Conservation (phyloP, 2,888 invertebrate species). For the Lasioglossum zephyrum region DNA sequence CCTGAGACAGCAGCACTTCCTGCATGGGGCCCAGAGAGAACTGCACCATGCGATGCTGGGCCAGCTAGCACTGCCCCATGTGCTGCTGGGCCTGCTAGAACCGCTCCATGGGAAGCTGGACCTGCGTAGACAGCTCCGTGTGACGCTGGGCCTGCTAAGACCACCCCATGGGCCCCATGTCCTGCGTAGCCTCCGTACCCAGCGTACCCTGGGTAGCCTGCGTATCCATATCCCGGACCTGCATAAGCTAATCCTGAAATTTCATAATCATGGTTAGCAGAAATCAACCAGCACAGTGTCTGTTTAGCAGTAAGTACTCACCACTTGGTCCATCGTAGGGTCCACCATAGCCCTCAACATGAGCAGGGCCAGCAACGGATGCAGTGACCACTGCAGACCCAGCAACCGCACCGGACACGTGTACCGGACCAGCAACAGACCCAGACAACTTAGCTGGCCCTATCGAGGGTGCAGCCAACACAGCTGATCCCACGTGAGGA, state of each 20-base stretch:
- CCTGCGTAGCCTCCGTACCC: conserved; percentile 50
- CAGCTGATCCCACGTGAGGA: conserved; percentile 77
- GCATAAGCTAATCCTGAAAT: conserved; percentile 37
- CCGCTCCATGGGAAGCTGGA: conserved; percentile 65
- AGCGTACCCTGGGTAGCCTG: conserved; percentile 63
- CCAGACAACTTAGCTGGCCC: conserved; percentile 80
- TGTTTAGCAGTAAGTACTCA: conserved; percentile 8
- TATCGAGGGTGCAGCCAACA: conserved; percentile 78
- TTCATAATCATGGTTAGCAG: not conserved
- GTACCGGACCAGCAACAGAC: conserved; percentile 79
- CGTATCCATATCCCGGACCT: conserved; percentile 43
- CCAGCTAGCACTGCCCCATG: conserved; percentile 68
- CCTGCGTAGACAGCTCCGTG: conserved; percentile 75
- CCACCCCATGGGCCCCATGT: conserved; percentile 66
- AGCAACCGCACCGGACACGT: conserved; percentile 82
- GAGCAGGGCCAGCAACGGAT: conserved; percentile 80
- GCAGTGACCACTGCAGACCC: conserved; percentile 79
- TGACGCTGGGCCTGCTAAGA: conserved; percentile 73
- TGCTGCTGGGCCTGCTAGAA: conserved; percentile 49
- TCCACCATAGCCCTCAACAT: conserved; percentile 77
- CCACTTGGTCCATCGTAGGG: conserved; percentile 52
- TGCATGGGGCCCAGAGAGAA: conserved; percentile 80
- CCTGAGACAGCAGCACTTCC: conserved; percentile 80
- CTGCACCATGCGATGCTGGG: conserved; percentile 79
- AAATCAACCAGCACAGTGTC: not conserved